Base-by-base conservation (phyloP, 2,113 vertebrate genomes). In the Pseudolaguvia tuberculata region DNA sequence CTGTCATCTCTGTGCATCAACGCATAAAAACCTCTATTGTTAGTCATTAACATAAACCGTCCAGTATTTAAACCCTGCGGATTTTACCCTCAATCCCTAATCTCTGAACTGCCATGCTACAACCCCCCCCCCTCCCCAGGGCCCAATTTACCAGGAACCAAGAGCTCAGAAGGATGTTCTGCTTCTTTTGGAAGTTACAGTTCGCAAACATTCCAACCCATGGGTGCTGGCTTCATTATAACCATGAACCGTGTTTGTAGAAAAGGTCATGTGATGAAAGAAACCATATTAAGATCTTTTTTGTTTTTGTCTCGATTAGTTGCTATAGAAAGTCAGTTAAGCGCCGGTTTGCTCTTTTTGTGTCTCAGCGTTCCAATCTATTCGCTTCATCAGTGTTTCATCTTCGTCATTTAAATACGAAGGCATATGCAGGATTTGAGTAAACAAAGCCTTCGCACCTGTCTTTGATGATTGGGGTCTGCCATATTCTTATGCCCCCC, bases 361-460 rank as follows among this genome's bases (percentile, higher is more conserved):
- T 35, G 21, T 9, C 9, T 42, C 17, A 42, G 56, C 52, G 21
- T 13, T 7, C 51, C 50, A 39, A 70, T 47, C 45, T 70, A 59
- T 31, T 27, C 31, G 42, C 8, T 58, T 61, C 66, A 25, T 70
- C n/a, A 70, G 23, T 15, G 51, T 52, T 52, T 77, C 75, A 61
- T 61, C 31, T 77, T 63, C 31, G 29, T 71, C 63, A 25, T 23
- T 57, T 53, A 45, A 59, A 48, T 62, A 21, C 58, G 18, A 45
- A 70, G 75, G 31, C 75, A 47, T 27, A 58, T n/a, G n/a, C 17
- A 13, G 53, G 42, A 50, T 76, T 77, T 25, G 58, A 47, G n/a
- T 63, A 71, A 70, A 77, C 75, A 71, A 77, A 63, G 63, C 23
- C 23, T 29, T 29, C 45, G 23, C 42, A 9, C 50, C 18, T 50